Evolutionary conservation across 2,888 invertebrate species (phyloP).

Genomic region (Sceliomorpha sp.): DNA sequence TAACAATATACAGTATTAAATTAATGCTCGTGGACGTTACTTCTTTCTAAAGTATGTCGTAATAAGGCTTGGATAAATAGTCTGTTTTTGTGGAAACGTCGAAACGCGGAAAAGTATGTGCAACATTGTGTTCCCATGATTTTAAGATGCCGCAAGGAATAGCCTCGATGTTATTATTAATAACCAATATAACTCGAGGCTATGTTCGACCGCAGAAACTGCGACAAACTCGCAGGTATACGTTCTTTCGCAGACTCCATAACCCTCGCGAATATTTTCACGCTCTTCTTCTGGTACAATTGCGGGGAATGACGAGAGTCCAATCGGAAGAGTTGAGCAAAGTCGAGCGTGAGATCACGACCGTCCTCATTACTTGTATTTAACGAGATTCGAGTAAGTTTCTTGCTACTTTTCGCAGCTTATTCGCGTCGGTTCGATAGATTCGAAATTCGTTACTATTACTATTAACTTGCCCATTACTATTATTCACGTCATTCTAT

Average conservation of each 20-base stretch:
- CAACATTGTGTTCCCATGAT: constrained; percentile 66
- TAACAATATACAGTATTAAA: too few species aligned
- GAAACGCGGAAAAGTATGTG: constrained; percentile 56
- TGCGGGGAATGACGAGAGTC: constrained; percentile 44
- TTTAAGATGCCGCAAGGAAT: constrained; percentile 29
- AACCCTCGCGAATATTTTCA: constrained; percentile 29
- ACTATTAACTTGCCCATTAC: background rate
- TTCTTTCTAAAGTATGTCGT: too few species aligned
- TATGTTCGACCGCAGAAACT: constrained; percentile 64
- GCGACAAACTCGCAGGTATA: constrained; percentile 29
- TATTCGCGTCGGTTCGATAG: constrained; percentile 31
- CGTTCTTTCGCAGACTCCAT: constrained; percentile 17
- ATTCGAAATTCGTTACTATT: constrained; percentile 4
- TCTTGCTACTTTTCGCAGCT: constrained; percentile 23
- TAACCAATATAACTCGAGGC: constrained; percentile 65
- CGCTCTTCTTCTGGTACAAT: constrained; percentile 49
- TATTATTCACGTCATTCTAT: background rate
- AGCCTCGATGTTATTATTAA: constrained; percentile 57
- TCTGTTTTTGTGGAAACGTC: too few species aligned
- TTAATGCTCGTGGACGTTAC: too few species aligned
- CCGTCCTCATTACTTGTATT: constrained; percentile 29
- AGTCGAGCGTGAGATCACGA: constrained; percentile 67
- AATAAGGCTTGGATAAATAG: constrained; percentile 6
- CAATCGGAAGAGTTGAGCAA: constrained; percentile 46
- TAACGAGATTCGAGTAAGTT: constrained; percentile 35